Percentiles rank a stretch among this genome's conserved stretches.
These are phyloP conservation scores for Styela clava DNA, from an alignment of 23 tunicate genomes.

Conservation along the genomic window DNA sequence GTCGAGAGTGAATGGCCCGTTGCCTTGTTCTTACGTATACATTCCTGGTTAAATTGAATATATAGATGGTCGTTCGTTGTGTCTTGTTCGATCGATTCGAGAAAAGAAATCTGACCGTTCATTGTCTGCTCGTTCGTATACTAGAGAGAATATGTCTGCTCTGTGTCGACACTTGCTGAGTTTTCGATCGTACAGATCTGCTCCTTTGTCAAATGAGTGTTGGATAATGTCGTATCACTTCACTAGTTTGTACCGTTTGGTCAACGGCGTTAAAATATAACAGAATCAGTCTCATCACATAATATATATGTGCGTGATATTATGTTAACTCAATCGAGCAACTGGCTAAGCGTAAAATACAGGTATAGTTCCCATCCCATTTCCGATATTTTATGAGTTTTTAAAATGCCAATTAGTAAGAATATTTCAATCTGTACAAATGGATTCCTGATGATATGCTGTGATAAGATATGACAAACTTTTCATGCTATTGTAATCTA, in stretches of 20 bases:
- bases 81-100: not conserved
- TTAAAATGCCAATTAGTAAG: too few relatives aligned
- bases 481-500: too few relatives aligned
- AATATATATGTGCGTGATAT: not conserved
- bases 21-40: not conserved
- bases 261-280: not conserved
- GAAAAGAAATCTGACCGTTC: not conserved
- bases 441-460: too few relatives aligned
- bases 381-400: too few relatives aligned
- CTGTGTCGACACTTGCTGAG: not conserved
- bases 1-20: not conserved
- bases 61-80: not conserved
- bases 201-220: not conserved
- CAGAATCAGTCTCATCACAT: not conserved
- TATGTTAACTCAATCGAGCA: not conserved
- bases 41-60: not conserved
- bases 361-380: not conserved
- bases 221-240: not conserved
- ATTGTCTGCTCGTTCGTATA: not conserved
- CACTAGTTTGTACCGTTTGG: not conserved
- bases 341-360: not conserved
- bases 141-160: not conserved
- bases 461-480: too few relatives aligned
- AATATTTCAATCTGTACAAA: too few relatives aligned
- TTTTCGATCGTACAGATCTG: not conserved